Evolutionary conservation across 35 echinoderm and acorn worm genomes (phyloP).

Genomic region (Ptychodera flava): DNA sequence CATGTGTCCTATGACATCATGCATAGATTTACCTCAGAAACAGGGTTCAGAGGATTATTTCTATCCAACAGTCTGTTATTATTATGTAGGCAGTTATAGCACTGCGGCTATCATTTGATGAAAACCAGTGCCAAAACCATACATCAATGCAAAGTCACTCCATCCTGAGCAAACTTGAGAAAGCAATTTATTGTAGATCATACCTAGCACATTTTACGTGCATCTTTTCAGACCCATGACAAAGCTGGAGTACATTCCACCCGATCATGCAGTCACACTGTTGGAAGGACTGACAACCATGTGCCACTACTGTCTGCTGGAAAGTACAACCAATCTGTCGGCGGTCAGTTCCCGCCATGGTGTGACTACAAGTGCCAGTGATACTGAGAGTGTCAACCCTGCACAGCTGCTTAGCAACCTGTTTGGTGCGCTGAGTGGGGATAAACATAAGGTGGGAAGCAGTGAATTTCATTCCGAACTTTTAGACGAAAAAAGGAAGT

Average conservation of each 20-base stretch:
- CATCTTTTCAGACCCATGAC: conserved; percentile 26
- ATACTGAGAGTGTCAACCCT: conserved; percentile 41
- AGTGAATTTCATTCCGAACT: neutral
- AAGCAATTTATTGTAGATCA: too few species aligned
- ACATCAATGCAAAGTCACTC: too few species aligned
- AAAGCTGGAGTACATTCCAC: conserved; percentile 65
- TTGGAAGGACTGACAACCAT: conserved; percentile 90
- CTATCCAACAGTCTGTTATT: too few species aligned
- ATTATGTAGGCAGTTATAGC: too few species aligned
- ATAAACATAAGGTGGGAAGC: conserved; percentile 75
- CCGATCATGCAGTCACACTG: conserved; percentile 92
- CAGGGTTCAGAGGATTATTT: too few species aligned
- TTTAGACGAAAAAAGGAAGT: neutral
- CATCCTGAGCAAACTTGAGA: too few species aligned
- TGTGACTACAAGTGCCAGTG: conserved; percentile 13
- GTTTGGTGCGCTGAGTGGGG: conserved; percentile 79
- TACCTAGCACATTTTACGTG: too few species aligned
- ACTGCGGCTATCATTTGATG: too few species aligned
- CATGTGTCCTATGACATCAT: too few species aligned
- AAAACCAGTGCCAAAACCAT: too few species aligned
- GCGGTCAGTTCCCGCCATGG: conserved; percentile 68
- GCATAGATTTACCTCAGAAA: too few species aligned
- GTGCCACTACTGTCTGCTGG: conserved; percentile 93
- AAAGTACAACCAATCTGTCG: conserved; percentile 78
- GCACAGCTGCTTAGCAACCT: conserved; percentile 61